Percentiles rank a stretch among this genome's conserved stretches.
Conservation (phyloP, 2,888 invertebrate species). For the Caenorhabditis auriculariae region DNA sequence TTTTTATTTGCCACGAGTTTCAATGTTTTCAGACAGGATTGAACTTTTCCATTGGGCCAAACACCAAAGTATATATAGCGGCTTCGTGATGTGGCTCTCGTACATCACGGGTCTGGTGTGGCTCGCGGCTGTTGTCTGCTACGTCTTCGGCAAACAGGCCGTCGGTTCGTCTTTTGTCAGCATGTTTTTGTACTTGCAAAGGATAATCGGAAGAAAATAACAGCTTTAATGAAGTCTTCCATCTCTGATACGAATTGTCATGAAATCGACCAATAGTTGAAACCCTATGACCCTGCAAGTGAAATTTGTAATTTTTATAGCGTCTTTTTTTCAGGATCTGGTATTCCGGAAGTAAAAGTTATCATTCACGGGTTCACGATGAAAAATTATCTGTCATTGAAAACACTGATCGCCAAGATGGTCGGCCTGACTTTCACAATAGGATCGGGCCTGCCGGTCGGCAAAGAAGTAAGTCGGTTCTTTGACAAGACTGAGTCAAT, state of each 20-base stretch:
- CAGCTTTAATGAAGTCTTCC: no score
- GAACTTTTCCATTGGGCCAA: constrained; percentile 2
- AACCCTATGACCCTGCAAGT: no score
- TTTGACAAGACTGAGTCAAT: background rate
- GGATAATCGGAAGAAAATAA: no score
- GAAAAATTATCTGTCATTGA: constrained; percentile 92
- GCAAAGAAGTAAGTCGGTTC: constrained; percentile 76
- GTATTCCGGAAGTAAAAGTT: constrained; percentile 98
- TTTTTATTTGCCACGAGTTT: background rate
- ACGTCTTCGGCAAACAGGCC: constrained; percentile 92
- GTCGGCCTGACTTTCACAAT: constrained; percentile 90
- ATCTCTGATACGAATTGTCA: no score
- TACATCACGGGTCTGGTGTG: constrained; percentile 86
- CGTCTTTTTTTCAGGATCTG: constrained; percentile 73
- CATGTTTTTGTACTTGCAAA: background rate
- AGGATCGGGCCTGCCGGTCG: constrained; percentile 90
- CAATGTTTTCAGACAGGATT: constrained; percentile 7
- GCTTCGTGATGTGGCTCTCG: constrained; percentile 75
- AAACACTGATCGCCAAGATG: constrained; percentile 88
- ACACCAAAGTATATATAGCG: no score
- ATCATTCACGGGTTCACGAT: constrained; percentile 87
- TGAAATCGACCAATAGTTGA: no score
- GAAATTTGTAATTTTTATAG: background rate
- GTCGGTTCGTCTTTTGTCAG: constrained; percentile 73
- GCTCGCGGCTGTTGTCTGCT: constrained; percentile 95